Base-by-base conservation (phyloP, 2,888 invertebrate species). In the Parascotia fuliginaria region DNA sequence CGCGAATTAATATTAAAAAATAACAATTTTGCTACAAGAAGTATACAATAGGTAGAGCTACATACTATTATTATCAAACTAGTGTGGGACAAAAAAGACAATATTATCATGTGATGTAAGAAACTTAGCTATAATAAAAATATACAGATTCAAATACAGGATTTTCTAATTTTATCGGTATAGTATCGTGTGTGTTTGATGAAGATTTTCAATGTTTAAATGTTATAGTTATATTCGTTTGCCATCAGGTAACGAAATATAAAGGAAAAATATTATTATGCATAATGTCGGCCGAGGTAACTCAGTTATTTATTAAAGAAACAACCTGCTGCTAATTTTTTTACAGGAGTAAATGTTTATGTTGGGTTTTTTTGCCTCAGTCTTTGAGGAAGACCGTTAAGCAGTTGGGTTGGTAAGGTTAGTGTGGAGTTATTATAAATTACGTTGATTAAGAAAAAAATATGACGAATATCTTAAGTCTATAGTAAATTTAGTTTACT, bases 261-360 rank as follows among this genome's bases (percentile, higher is more conserved):
- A 43, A 31, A 55, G 56, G 29, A 56, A 61, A 63, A 65, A 60
- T 61, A 65, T 67, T 63, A 29, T 50, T 70, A 67, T 57, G 57
- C 61, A 55, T 69, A 58, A 63, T 45, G 37, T 36, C 33, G 42
- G 44, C 42, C 24, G 40, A 32, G 24, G 28, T 43, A 56, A 55
- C 57, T 52, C 29, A 50, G 51, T 54, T 63, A 57, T 65, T 65
- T 68, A 65, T 60, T 48, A 53, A 13, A 52, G 27, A 52, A 49
- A 50, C 49, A 55, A 56, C 40, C 29, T 45, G 52, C 33, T 48
- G 19, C 42, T 24, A 51, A 46, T 52, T 56, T 55, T 65, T 56
- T 52, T 32, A 54, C 34, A 36, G 43, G 49, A 44, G 37, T 40
- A 19, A 51, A 47, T 42, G 31, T 59, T 63, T 48, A 16, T 40